Percentiles rank a stretch among this genome's conserved stretches.
These are phyloP conservation scores for Aleiodes alternator DNA, from an alignment of 2,888 invertebrate species.

Conservation along the genomic window DNA sequence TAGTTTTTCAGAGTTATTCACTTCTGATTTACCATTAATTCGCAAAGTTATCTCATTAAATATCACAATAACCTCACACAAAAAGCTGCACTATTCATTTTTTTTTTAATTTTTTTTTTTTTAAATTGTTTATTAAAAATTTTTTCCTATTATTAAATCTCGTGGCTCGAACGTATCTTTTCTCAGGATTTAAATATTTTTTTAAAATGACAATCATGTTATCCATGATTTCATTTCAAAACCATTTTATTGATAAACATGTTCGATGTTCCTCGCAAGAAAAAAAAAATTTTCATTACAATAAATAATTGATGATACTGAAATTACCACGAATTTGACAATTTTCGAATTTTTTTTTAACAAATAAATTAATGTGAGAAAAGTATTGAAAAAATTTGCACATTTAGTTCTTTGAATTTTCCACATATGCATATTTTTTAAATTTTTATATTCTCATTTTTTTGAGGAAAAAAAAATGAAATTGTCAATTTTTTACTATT, in stretches of 20 bases:
- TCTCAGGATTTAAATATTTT: constrained; percentile 1
- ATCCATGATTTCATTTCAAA: neutral
- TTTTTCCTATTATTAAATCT: constrained; percentile 32
- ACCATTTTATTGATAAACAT: constrained; percentile 9
- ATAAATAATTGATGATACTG: neutral
- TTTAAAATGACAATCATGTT: neutral
- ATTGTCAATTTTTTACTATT: too few species aligned
- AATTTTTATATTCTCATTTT: neutral
- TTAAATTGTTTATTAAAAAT: constrained; percentile 35
- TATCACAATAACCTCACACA: constrained; percentile 75
- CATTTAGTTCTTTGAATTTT: too few species aligned
- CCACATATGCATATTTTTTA: too few species aligned
- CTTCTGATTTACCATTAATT: constrained; percentile 49
- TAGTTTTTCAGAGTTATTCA: constrained; percentile 38
- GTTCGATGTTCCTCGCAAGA: constrained; percentile 25
- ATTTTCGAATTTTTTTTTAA: too few species aligned
- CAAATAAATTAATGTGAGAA: too few species aligned
- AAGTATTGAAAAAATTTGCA: too few species aligned
- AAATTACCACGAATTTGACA: too few species aligned
- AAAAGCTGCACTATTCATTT: constrained; percentile 69
- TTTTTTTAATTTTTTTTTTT: neutral
- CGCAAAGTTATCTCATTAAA: constrained; percentile 67
- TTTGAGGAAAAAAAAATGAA: too few species aligned
- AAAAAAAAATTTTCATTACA: constrained; percentile 12
- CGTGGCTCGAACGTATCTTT: constrained; percentile 7